A percentile compares a stretch with the other conserved stretches of the same genome.
These are phyloP conservation scores for Grammomys surdaster DNA, from an alignment of 2,113 vertebrate species.

Conservation along the genomic window DNA sequence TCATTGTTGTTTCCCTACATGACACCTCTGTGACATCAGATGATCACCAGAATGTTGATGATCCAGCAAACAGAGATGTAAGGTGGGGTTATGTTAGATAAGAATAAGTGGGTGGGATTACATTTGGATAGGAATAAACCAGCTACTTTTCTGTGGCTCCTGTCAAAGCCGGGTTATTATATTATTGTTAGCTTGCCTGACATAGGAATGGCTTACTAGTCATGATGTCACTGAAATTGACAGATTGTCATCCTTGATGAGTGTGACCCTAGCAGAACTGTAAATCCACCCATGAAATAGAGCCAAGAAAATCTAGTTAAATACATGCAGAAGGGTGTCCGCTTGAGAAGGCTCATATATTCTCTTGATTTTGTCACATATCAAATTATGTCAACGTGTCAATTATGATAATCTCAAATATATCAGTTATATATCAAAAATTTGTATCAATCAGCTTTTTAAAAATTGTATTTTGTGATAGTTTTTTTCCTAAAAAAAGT, in stretches of 20 bases:
- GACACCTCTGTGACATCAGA: neutral
- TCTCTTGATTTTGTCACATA: neutral
- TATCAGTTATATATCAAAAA: neutral
- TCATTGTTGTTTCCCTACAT: neutral
- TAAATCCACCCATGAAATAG: neutral
- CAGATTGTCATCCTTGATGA: neutral
- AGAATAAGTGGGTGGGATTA: neutral
- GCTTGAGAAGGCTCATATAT: neutral
- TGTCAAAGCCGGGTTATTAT: neutral
- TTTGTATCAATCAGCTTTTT: neutral
- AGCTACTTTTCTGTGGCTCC: neutral
- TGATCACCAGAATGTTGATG: neutral
- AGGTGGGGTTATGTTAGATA: neutral
- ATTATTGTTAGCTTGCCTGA: neutral
- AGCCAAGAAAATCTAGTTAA: neutral
- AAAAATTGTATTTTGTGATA: neutral
- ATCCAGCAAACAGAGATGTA: neutral
- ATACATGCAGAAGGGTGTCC: neutral
- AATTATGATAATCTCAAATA: neutral
- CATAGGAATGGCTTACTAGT: neutral
- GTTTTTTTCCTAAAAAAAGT: neutral
- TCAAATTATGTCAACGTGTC: neutral
- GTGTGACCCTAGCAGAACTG: neutral
- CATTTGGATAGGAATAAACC: neutral
- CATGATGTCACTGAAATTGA: neutral